phyloP scores from a whole-genome alignment of 1,140 invertebrate species.

The Dolichoris vasculosae region DNA sequence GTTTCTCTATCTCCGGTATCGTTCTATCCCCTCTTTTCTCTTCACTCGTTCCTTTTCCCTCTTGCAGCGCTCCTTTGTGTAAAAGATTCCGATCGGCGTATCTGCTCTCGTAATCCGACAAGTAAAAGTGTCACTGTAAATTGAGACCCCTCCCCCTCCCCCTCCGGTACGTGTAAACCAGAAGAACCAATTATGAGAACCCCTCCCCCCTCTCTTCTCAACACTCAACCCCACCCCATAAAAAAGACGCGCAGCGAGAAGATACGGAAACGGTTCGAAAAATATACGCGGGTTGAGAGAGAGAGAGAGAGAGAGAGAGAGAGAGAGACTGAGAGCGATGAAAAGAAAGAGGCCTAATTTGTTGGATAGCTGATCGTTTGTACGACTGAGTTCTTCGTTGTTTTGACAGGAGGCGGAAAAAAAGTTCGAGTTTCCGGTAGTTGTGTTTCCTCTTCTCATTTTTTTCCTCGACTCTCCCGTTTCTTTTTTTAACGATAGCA shows the following conservation, averaged over 20 bases:
- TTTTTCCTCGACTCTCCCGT: constrained; percentile 45
- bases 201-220: not conserved
- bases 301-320: not conserved
- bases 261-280: not conserved
- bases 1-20: constrained; percentile 47
- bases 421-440: not conserved
- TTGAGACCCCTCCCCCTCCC: not conserved
- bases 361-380: constrained; percentile 23
- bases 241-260: not conserved
- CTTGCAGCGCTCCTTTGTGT: not conserved
- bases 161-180: not conserved
- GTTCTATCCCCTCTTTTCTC: constrained; percentile 41
- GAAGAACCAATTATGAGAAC: constrained; percentile 38
- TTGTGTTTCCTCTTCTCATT: constrained; percentile 46
- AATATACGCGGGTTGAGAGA: not conserved
- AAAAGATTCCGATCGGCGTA: constrained; percentile 34
- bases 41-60: constrained; percentile 54
- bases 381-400: constrained; percentile 28
- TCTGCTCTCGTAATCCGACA: constrained; percentile 32
- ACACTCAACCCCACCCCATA: not conserved
- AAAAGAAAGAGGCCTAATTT: constrained; percentile 35
- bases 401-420: constrained; percentile 50
- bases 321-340: too few species aligned
- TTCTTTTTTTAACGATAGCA: not conserved
- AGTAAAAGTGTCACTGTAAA: constrained; percentile 50